A percentile compares a stretch with the other conserved stretches of the same genome.
phyloP scores from a whole-genome alignment of 1,140 invertebrate genomes.

The Magallana angulata region DNA sequence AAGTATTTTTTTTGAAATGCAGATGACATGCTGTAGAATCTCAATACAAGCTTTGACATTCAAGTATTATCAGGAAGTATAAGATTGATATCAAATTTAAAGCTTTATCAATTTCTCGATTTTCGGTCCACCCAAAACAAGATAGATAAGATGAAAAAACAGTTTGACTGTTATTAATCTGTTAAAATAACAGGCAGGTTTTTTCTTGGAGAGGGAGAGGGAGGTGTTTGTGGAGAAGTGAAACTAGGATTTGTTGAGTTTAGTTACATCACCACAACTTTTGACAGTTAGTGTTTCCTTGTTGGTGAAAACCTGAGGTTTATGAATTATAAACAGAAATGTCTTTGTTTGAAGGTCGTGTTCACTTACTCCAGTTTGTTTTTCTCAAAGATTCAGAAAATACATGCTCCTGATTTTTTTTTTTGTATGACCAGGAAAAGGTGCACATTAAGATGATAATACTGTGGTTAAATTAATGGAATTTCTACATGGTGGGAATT shows the following conservation, averaged over 20 bases:
- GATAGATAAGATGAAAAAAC: slow-evolving; percentile 30
- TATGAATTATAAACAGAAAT: slow-evolving; percentile 14
- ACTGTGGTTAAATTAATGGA: slow-evolving; percentile 24
- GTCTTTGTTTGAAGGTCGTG: slow-evolving; percentile 1
- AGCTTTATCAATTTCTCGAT: slow-evolving; percentile 25
- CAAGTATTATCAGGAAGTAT: not conserved
- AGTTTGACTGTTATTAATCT: slow-evolving; percentile 36
- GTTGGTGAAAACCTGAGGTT: slow-evolving; percentile 22
- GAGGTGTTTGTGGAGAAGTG: slow-evolving; percentile 7
- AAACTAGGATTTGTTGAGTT: slow-evolving; percentile 10
- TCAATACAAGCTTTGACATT: slow-evolving; percentile 10
- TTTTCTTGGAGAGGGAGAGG: not conserved
- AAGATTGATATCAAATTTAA: slow-evolving; percentile 16
- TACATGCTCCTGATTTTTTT: not conserved
- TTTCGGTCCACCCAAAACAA: slow-evolving; percentile 29
- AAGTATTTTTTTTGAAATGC: slow-evolving; percentile 2
- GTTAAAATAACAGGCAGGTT: slow-evolving; percentile 31
- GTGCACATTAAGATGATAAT: slow-evolving; percentile 5
- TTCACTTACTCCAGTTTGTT: not conserved
- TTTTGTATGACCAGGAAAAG: not conserved
- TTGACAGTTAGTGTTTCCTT: slow-evolving; percentile 27
- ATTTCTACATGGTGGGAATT: slow-evolving; percentile 5
- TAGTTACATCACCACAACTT: not conserved
- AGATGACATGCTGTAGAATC: slow-evolving; percentile 21
- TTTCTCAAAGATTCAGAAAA: not conserved